phyloP scores from a whole-genome alignment of 2,888 invertebrate species.

The Nyleta sp. region DNA sequence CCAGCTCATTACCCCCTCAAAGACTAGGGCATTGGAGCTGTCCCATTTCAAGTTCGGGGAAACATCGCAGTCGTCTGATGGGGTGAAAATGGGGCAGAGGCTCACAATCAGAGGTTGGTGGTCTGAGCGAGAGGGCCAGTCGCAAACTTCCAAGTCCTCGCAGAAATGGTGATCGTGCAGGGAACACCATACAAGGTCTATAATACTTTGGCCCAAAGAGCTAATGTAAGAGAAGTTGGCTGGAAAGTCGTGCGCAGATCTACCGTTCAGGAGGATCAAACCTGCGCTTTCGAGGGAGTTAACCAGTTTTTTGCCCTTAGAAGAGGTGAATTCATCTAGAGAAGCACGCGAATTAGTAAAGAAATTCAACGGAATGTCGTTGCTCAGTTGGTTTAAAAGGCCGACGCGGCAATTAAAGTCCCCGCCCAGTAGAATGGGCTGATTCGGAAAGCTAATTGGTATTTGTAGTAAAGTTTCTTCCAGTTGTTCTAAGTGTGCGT shows the following conservation, averaged over 20 bases:
- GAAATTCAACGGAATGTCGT: background rate
- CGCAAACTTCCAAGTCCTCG: background rate
- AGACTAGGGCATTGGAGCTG: no score
- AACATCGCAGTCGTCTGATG: no score
- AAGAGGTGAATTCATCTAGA: background rate
- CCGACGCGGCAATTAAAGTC: background rate
- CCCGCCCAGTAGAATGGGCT: background rate
- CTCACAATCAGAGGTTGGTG: background rate
- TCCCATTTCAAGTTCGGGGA: no score
- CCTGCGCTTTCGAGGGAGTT: background rate
- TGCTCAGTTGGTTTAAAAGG: background rate
- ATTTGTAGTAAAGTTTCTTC: background rate
- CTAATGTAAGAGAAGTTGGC: constrained; percentile 4
- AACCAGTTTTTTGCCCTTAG: background rate
- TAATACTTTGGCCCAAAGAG: background rate
- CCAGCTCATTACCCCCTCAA: no score
- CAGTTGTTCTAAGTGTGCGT: background rate
- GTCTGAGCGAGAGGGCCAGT: constrained; percentile 3
- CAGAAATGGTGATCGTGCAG: background rate
- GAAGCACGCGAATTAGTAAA: background rate
- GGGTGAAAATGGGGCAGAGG: no score
- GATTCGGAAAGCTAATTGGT: background rate
- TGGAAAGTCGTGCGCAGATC: background rate
- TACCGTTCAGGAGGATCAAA: background rate
- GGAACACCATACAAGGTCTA: constrained; percentile 16